Conservation (phyloP, 2,797 vertebrate species). For the Anableps anableps region DNA sequence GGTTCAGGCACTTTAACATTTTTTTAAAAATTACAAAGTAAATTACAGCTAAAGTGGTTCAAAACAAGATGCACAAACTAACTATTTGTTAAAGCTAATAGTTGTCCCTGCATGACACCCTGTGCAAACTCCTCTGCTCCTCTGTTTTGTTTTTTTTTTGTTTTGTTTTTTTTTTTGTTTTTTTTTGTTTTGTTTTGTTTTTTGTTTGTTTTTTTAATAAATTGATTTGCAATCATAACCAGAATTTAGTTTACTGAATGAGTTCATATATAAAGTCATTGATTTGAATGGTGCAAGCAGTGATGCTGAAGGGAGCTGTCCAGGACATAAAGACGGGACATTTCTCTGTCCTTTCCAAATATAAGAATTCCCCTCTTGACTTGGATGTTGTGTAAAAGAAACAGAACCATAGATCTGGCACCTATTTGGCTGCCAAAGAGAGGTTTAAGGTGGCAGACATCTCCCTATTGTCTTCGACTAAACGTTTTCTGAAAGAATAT, state of each 20-base stretch:
- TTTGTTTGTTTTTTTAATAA: neutral
- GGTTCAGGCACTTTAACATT: neutral
- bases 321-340: neutral
- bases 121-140: neutral
- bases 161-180: neutral
- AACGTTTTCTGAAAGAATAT: neutral
- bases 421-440: neutral
- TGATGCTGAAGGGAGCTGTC: neutral
- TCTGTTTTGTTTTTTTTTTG: neutral
- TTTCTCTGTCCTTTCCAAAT: too few species aligned
- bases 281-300: too few species aligned
- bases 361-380: too few species aligned
- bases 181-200: neutral
- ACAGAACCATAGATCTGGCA: neutral
- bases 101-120: neutral
- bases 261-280: too few species aligned
- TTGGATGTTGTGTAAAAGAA: neutral
- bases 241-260: neutral
- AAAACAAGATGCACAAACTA: neutral
- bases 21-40: neutral
- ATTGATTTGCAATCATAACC: neutral
- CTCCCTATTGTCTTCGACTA: neutral
- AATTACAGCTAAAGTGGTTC: neutral
- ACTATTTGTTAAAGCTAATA: neutral
- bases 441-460: neutral